Evolutionary conservation across 2,888 invertebrate genomes (phyloP), one percentile per base, ranked within the genome.

Genomic region (Apeira syringaria): DNA sequence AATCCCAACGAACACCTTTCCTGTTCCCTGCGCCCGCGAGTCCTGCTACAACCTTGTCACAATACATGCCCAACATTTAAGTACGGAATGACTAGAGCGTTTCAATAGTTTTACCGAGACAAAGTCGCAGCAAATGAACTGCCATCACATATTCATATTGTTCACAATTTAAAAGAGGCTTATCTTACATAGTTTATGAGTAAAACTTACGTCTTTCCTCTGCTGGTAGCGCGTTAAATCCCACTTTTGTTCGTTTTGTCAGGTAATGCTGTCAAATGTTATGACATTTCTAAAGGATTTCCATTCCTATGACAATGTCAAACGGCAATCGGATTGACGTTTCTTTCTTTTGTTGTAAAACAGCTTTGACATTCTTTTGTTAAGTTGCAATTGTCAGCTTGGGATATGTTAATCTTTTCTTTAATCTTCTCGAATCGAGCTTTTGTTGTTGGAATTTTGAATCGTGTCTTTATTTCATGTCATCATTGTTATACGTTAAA

Each of bases 261-360:
- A 34, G 28, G 50, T 56, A 55, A 53, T 47, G 51, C 39, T 56
- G 62, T 74, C 72, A 72, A 68, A 68, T 73, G 52, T 74, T 74
- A 59, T 72, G 74, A 75, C 74, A 60, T 61, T 51, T 65, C 55
- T 53, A 66, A 64, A 58, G 61, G 60, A 68, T 68, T 64, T 59
- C 52, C 55, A 46, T 27, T 35, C 48, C 34, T 35, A 39, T 56
- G 56, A 64, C 64, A 61, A 59, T 63, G 54, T 53, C 46, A 48
- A 35, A 29, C 32, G 47, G 60, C 68, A 67, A 67, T 66, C 58
- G 49, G 55, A 56, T 62, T 62, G 61, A 59, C 55, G 55, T 62
- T 63, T 66, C 61, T 64, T 62, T 42, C 44, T 37, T 48, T 50
- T 53, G 44, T 47, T 17, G 35, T 20, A 5, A n/a, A n/a, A 34